Evolutionary conservation across 2,888 invertebrate species (phyloP).

Genomic region (Andricus curvator): DNA sequence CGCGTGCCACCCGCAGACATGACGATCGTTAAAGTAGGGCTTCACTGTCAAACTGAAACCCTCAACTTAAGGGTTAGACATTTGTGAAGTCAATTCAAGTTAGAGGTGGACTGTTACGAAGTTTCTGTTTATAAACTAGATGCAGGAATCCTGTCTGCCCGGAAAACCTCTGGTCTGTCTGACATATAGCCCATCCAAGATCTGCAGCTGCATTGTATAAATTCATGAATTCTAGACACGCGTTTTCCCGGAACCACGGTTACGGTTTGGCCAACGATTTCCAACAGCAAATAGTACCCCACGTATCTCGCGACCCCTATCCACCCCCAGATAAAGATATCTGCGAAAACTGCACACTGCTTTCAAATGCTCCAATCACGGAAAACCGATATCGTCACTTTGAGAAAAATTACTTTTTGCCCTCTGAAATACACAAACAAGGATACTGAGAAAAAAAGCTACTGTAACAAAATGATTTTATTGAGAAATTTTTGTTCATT

Average conservation of each 20-base stretch:
- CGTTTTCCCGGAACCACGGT: conserved; percentile 36
- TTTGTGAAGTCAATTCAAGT: conserved; percentile 36
- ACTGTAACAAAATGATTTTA: too few relatives aligned
- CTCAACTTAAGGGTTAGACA: background rate
- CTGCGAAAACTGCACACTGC: background rate
- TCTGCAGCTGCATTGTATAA: conserved; percentile 17
- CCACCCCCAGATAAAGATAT: background rate
- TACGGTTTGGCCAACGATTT: conserved; percentile 43
- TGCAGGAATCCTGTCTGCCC: background rate
- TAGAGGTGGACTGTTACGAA: conserved; percentile 10
- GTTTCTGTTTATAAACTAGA: background rate
- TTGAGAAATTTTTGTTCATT: too few relatives aligned
- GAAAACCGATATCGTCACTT: background rate
- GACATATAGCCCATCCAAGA: conserved; percentile 4
- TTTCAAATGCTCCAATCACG: conserved; percentile 4
- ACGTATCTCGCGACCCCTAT: background rate
- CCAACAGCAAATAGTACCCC: conserved; percentile 19
- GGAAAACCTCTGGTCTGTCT: conserved; percentile 17
- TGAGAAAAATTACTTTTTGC: background rate
- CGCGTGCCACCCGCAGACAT: background rate
- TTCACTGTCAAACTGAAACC: background rate
- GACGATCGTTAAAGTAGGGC: background rate
- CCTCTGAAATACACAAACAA: background rate
- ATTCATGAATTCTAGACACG: conserved; percentile 42
- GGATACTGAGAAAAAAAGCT: background rate